Conservation (phyloP, 2,888 invertebrate genomes). For the Trichogramma evanescens region DNA sequence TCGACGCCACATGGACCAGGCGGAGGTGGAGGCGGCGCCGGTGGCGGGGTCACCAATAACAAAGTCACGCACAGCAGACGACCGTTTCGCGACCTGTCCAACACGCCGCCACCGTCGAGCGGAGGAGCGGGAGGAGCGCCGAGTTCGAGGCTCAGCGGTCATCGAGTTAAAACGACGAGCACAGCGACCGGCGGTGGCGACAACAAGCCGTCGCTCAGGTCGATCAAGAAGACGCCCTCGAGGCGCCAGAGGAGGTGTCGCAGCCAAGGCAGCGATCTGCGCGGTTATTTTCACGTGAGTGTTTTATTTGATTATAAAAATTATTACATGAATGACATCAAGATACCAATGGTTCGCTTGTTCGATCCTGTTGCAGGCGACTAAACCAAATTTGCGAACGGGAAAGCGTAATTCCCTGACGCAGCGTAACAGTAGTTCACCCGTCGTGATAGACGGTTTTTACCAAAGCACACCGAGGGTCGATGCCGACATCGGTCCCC, state of each 20-base stretch:
- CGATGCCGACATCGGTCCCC: constrained; percentile 42
- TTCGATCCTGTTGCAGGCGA: constrained; percentile 28
- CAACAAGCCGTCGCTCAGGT: not conserved
- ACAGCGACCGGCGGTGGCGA: not conserved
- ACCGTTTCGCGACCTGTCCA: constrained; percentile 44
- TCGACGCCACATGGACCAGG: constrained; percentile 41
- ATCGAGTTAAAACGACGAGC: not conserved
- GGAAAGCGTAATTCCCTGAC: constrained; percentile 40
- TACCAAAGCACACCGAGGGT: constrained; percentile 44
- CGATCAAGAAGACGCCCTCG: constrained; percentile 26
- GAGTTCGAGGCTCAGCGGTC: not conserved
- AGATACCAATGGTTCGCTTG: too few species aligned
- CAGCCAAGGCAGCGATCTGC: constrained; percentile 41
- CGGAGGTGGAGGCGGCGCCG: constrained; percentile 8
- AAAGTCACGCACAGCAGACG: constrained; percentile 29
- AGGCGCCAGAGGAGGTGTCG: constrained; percentile 39
- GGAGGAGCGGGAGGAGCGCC: not conserved
- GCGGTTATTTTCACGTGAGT: constrained; percentile 42
- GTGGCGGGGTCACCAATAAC: constrained; percentile 1
- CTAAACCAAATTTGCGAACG: constrained; percentile 38
- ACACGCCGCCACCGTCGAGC: constrained; percentile 42
- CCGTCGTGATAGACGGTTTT: constrained; percentile 36
- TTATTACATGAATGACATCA: not conserved
- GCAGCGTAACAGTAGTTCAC: constrained; percentile 29
- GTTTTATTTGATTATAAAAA: not conserved